Base-by-base conservation (phyloP, 2,888 invertebrate species). In the Copidosoma aretas region DNA sequence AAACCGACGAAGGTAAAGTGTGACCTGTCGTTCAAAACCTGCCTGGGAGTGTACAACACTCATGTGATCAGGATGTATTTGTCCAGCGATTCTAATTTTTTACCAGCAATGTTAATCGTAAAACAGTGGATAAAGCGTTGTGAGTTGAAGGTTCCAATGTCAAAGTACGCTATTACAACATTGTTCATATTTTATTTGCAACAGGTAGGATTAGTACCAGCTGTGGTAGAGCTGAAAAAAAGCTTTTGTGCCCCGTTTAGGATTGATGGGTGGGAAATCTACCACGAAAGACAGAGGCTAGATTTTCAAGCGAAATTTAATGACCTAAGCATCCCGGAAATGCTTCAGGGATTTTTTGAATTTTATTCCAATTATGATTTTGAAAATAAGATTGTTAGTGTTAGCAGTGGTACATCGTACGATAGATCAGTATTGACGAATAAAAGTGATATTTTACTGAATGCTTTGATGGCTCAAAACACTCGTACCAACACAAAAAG, bases 1-100 rank as follows among this genome's bases (percentile, higher is more conserved):
- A 74, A 83, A 1, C 84, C 85, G 14, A 91, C 91, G 0, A 84
- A 85, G 0, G 87, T 89, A 24, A 87, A 87, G 76, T 89, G 91
- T 75, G 94, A 94, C 80, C 85, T 94, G 52, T 91, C 90, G 62
- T 89, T 92, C 79, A 90, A 90, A 75, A 91, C 90, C 56, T 86
- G 88, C n/a, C 85, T 91, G 5, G 92, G 91, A 2, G 87, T 91
- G 0, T 87, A 87, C 74, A 94, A 93, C 81, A 91, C 89, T 70
- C 81, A 86, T 43, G 86, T 93, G 41, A 85, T 93, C 4, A 85
- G 85, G 2, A 87, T 88, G 76, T 86, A 90, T 56, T 82, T 91
- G 21, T 81, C 82, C 17, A 77, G 87, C 0, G 91, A 93, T 78
- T 77, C 79, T 0, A 85, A 90, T 22, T 79, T 93, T 10, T 84